Percentiles rank a stretch among this genome's conserved stretches.
These are phyloP conservation scores for Gobio gobio DNA, from an alignment of 2,113 vertebrate species.

Conservation along the genomic window DNA sequence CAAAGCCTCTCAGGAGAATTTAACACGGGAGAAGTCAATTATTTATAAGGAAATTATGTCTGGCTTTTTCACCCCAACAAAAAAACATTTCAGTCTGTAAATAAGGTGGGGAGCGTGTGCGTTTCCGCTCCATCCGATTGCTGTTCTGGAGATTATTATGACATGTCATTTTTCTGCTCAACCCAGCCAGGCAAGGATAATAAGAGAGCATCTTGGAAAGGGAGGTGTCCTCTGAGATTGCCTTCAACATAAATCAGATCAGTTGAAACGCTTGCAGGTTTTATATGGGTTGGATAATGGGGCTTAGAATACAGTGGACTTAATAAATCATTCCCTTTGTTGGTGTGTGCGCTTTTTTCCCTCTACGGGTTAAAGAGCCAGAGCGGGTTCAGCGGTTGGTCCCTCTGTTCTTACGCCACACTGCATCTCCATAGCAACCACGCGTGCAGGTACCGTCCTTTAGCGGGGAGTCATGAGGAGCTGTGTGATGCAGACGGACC, in stretches of 20 bases:
- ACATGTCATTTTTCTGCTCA: slow-evolving; percentile 59
- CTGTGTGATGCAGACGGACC: slow-evolving; percentile 69
- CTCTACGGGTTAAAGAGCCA: slow-evolving; percentile 63
- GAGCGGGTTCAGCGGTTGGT: slow-evolving; percentile 73
- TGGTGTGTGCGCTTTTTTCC: slow-evolving; percentile 63
- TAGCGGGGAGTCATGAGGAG: slow-evolving; percentile 67
- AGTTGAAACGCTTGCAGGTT: slow-evolving; percentile 67
- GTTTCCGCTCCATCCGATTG: slow-evolving; percentile 60
- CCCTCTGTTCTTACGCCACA: slow-evolving; percentile 66
- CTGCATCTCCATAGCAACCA: slow-evolving; percentile 79
- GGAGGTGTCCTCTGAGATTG: slow-evolving; percentile 59
- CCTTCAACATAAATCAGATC: slow-evolving; percentile 70
- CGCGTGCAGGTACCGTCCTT: slow-evolving; percentile 72
- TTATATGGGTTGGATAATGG: slow-evolving; percentile 69
- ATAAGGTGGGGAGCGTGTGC: slow-evolving; percentile 66
- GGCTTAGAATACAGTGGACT: slow-evolving; percentile 68
- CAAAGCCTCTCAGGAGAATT: slow-evolving; percentile 83
- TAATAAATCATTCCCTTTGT: slow-evolving; percentile 74
- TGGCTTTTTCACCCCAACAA: slow-evolving; percentile 61
- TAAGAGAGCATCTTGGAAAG: slow-evolving; percentile 69
- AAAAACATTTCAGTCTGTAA: slow-evolving; percentile 63
- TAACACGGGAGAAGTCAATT: slow-evolving; percentile 87
- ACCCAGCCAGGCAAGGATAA: slow-evolving; percentile 62
- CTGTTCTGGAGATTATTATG: slow-evolving; percentile 60
- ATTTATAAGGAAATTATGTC: slow-evolving; percentile 89